A percentile compares a stretch with the other conserved stretches of the same genome.
These are phyloP conservation scores for Scrobipalpa atriplicella DNA, from an alignment of 2,888 invertebrate species.

Conservation along the genomic window DNA sequence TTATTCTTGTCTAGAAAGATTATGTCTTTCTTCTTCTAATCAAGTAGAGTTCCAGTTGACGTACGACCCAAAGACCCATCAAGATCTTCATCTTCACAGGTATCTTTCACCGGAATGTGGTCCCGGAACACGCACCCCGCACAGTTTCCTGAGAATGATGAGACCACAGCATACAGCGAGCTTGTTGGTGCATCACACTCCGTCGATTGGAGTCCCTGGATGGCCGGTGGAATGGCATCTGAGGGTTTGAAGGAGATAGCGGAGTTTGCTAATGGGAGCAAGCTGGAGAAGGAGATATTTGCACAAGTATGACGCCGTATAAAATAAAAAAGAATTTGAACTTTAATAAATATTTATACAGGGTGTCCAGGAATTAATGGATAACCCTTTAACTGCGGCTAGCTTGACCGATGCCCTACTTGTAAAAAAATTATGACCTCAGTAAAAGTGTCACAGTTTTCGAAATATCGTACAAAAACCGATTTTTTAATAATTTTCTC, in stretches of 20 bases:
- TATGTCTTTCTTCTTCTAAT: no score
- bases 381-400: no score
- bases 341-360: no score
- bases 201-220: conserved; percentile 63
- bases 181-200: conserved; percentile 71
- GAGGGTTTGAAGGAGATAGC: conserved; percentile 66
- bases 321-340: no score
- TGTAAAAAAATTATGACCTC: no score
- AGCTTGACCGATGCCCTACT: no score
- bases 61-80: background rate
- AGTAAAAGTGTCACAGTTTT: no score
- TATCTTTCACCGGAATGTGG: conserved; percentile 71
- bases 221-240: conserved; percentile 62
- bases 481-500: no score
- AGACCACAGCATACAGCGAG: conserved; percentile 69
- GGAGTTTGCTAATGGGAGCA: conserved; percentile 67
- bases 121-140: conserved; percentile 71
- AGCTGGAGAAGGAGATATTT: conserved; percentile 66
- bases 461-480: no score
- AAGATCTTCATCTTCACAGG: conserved; percentile 42
- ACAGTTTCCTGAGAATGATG: conserved; percentile 69
- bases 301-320: conserved; percentile 68
- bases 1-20: no score
- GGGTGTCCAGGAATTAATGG: no score
- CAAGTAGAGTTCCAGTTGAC: no score